Evolutionary conservation across 2,888 invertebrate species (phyloP), one percentile per base, ranked within the genome.

Genomic region (Thumatha senex): DNA sequence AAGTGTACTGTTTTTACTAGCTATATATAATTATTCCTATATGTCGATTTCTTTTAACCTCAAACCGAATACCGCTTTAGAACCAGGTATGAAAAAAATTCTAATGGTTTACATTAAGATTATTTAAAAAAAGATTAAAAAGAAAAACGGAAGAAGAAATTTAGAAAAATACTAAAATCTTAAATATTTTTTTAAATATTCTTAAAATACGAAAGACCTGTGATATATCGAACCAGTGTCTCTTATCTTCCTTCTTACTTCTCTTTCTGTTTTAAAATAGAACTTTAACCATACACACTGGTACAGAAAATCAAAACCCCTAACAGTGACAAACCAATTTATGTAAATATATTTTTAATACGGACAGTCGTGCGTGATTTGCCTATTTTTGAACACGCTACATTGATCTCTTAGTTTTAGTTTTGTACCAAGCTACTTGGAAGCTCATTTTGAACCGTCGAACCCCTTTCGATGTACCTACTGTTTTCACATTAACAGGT

Each of bases 311-410:
- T 51, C n/a, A 7, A 41, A 41, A 48, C 50, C 52, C 48, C 52
- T 46, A 24, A 62, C 60, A 58, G 62, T 62, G 39, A 58, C 50
- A 33, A 49, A 64, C 30, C 34, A 46, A 45, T 56, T 41, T 62
- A 51, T 69, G 61, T 71, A 63, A 58, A 71, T 70, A 63, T 61
- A 46, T 55, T 64, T 63, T 52, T 58, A 54, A 56, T 60, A 57
- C 40, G 51, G 56, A 51, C 68, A 56, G 66, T 63, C 50, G 52
- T 44, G 55, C 61, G 78, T 79, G 80, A 70, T 80, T 80, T 80
- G 80, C 80, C 80, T 62, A 72, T 79, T 80, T 80, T 80, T 75
- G 74, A 79, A 72, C 54, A 51, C 54, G 51, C 58, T 51, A 63
- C 55, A 46, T 61, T 78, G 80, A 80, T 78, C 80, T 80, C 80